Conservation (phyloP, 2,113 vertebrate species). For the Fukomys damarensis region DNA sequence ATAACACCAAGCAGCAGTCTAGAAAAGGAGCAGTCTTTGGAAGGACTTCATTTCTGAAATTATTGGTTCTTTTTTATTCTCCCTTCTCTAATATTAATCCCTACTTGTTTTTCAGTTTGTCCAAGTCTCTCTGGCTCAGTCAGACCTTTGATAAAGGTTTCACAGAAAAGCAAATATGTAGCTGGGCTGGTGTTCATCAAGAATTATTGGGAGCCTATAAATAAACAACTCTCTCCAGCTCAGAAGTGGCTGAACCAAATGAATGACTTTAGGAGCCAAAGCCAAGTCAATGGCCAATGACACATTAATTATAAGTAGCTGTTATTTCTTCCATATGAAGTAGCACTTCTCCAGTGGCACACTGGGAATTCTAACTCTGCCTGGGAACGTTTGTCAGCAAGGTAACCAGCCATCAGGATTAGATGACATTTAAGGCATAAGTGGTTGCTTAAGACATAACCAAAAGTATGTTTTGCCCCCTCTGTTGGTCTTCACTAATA, state of each 20-base stretch:
- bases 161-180: neutral
- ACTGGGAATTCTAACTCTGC: neutral
- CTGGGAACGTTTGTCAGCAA: neutral
- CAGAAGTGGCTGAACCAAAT: neutral
- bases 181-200: neutral
- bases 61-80: neutral
- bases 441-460: neutral
- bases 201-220: neutral
- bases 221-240: neutral
- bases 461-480: neutral
- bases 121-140: neutral
- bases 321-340: neutral
- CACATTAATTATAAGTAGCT: neutral
- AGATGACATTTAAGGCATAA: neutral
- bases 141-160: neutral
- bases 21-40: fast-evolving
- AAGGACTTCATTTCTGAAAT: neutral
- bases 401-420: neutral
- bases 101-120: neutral
- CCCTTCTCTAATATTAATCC: neutral
- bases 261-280: neutral
- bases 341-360: neutral
- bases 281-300: neutral
- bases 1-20: fast-evolving
- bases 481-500: neutral